Base-by-base conservation (phyloP, 1,140 invertebrate genomes). In the Diorhabda sublineata region DNA sequence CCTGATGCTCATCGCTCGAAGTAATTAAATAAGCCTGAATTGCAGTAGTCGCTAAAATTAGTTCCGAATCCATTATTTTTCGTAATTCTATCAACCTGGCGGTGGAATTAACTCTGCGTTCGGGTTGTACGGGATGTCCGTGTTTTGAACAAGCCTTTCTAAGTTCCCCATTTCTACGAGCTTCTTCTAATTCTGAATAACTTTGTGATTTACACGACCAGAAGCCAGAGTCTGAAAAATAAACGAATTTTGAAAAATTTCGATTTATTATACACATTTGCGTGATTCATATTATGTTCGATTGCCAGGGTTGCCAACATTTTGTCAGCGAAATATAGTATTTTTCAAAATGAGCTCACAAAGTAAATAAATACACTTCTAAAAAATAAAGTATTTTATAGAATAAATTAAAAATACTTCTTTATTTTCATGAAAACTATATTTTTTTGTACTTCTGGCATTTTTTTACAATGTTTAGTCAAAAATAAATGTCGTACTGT, bases 1-100 rank as follows among this genome's bases (percentile, higher is more conserved):
- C 90, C 85, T 90, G 88, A 82, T 94, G 92, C 73, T 92, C 92
- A 76, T 94, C 92, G 66, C 87, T 89, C 8, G 88, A 89, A 42
- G 91, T 90, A 43, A 93, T 81, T 61, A 94, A 86, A 72, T 91
- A 93, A 0, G 90, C 92, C 76, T 92, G 87, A 0, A 92, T 84
- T 42, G 86, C 81, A 42, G 86, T 85, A 11, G 87, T 88, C 74
- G 87, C 85, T 8, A 90, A 81, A 4, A 86, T 83, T 56, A 83
- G 84, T 6, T 86, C 80, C 4, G 86, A 87, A 64, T 78, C 79
- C 90, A 93, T 91, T 75, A 90, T 85, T n/a, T 84, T 82, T 56
- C 91, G 83, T 2, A 92, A 76, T 68, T 83, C 82, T 57, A 83
- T 80, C 44, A 92, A 77, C 67, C 69, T 68, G 11, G 45, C 47